These are phyloP conservation scores for Peromyscus leucopus DNA, from an alignment of 2,113 vertebrate species.

Conservation along the genomic window DNA sequence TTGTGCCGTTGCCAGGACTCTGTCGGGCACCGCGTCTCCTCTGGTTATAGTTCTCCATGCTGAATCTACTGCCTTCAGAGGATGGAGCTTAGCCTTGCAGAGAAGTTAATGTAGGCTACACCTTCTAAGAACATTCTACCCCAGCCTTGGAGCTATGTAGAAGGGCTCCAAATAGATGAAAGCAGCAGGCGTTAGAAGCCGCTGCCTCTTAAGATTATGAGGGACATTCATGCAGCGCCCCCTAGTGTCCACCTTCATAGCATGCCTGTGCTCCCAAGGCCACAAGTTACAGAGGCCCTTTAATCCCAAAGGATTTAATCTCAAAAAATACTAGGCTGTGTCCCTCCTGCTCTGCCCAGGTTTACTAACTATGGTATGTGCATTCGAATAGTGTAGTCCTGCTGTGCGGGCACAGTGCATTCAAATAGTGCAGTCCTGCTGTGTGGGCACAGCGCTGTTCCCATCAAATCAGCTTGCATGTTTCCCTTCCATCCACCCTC, in stretches of 20 bases:
- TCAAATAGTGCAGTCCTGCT: not conserved
- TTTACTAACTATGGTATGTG: not conserved
- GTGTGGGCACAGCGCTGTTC: not conserved
- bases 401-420: not conserved
- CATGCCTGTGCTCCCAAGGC: rapidly evolving
- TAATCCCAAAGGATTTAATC: not conserved
- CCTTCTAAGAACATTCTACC: not conserved
- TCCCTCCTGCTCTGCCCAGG: not conserved
- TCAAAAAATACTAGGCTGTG: no score
- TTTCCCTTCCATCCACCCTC: not conserved
- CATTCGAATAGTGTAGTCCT: not conserved
- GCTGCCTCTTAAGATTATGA: not conserved
- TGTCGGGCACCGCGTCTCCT: not conserved
- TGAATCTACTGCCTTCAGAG: not conserved
- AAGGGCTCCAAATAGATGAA: not conserved
- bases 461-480: not conserved
- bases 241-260: not conserved
- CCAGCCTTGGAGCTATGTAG: not conserved
- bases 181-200: rapidly evolving
- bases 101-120: not conserved
- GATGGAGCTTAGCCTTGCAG: not conserved
- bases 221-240: not conserved
- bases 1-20: not conserved
- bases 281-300: not conserved
- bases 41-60: not conserved